Evolutionary conservation across 2,888 invertebrate species (phyloP), one percentile per base, ranked within the genome.

Genomic region (Vandiemenella viatica): DNA sequence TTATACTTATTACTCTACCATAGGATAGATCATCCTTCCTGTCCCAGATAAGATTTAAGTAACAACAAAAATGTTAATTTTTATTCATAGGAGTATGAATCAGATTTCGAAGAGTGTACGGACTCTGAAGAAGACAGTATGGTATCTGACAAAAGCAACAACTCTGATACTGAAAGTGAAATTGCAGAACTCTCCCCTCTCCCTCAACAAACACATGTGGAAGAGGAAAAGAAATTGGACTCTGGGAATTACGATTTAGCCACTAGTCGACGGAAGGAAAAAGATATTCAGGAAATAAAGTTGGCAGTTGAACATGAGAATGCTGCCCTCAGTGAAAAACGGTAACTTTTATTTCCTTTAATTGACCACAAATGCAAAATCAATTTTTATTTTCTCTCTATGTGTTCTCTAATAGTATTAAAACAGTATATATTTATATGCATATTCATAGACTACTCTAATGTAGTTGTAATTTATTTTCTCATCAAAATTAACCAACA

Each of bases 171-270:
- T 56, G 47, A 43, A 13, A 51, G 20, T 16, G 48, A 41, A 23
- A 22, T 50, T 17, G 23, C 38, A 13, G 45, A 48, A 22, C 37
- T 46, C 2, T 37, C 52, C 15, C 37, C 51, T 7, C 43, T 45
- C 8, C 43, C 43, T 1, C 51, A 59, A 42, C 52, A 51, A 7
- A 51, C 53, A 43, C 60, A 59, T 2, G 60, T 58, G 15, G 74
- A 73, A 48, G 66, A 68, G 44, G 75, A 76, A 50, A 64, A 67
- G 37, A 73, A 75, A 62, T 57, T 76, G 45, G 77, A 77, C 59
- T 77, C 77, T 0, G 77, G 76, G 1, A 72, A 70, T 58, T 77
- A 73, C 58, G 77, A 77, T 38, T 60, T 76, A 55, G 57, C 57
- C 1, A 62, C 62, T 48, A 51, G 32, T 7, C 54, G 37, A 45